A percentile compares a stretch with the other conserved stretches of the same genome.
These are phyloP conservation scores for Cuniculus paca DNA, from an alignment of 2,797 vertebrate genomes.

Conservation along the genomic window DNA sequence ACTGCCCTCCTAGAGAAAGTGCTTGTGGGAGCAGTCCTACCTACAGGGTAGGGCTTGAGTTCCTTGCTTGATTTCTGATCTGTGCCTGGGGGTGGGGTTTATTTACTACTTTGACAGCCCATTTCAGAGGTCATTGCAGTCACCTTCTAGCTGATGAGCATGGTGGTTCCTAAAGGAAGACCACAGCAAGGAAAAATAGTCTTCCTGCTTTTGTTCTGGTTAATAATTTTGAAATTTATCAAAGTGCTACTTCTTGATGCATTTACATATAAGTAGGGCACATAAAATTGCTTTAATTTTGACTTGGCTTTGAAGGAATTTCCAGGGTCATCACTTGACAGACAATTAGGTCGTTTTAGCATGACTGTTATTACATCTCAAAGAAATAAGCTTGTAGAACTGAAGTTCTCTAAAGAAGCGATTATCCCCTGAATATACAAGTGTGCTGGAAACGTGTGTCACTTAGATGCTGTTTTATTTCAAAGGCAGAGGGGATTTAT, in stretches of 20 bases:
- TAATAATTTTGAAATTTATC: constrained; percentile 25
- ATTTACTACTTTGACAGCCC: background rate
- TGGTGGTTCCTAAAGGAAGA: background rate
- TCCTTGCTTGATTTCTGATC: constrained; percentile 31
- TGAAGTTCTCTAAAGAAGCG: constrained; percentile 45
- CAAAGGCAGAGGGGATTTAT: background rate
- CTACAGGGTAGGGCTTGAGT: background rate
- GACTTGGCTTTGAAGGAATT: constrained; percentile 22
- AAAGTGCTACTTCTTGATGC: background rate
- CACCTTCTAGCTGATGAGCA: background rate
- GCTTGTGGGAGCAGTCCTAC: background rate
- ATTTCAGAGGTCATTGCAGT: background rate
- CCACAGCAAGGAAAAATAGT: background rate
- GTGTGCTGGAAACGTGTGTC: background rate
- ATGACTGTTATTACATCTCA: background rate
- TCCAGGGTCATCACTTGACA: constrained; percentile 27
- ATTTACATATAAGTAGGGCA: constrained; percentile 43
- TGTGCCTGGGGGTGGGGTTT: background rate
- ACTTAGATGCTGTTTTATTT: constrained; percentile 15
- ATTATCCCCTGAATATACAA: background rate
- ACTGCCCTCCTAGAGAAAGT: background rate
- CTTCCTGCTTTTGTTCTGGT: constrained; percentile 42
- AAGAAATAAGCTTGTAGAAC: constrained; percentile 28
- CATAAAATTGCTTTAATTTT: constrained; percentile 57
- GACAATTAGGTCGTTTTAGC: background rate